A percentile compares a stretch with the other conserved stretches of the same genome.
Conservation (phyloP, 64 coral and sea anemone genomes). For the Pocillopora verrucosa region DNA sequence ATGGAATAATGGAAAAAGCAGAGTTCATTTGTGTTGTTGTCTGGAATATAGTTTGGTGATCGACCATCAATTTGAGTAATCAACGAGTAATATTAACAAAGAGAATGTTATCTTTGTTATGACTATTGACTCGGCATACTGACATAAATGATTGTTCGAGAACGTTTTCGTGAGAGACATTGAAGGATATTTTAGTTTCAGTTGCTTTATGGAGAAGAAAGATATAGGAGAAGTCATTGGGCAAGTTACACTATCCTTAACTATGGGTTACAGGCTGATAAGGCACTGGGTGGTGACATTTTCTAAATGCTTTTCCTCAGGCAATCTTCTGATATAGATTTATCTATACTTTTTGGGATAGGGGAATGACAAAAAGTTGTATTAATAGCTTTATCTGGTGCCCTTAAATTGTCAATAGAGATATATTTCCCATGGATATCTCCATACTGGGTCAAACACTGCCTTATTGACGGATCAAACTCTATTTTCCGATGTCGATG, state of each 20-base stretch:
- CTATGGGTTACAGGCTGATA: neutral
- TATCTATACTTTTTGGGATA: slow-evolving; percentile 21
- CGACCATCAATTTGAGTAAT: neutral
- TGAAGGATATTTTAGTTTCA: too few relatives aligned
- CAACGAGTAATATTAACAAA: neutral
- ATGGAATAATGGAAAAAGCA: neutral
- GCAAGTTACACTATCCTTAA: slow-evolving; percentile 17
- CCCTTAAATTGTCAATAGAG: too few relatives aligned
- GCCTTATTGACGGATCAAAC: neutral
- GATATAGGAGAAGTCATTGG: slow-evolving; percentile 1
- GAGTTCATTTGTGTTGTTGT: neutral
- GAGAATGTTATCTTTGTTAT: slow-evolving; percentile 30
- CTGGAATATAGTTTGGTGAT: neutral
- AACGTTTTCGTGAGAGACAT: neutral
- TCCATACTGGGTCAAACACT: neutral
- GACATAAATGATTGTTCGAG: slow-evolving; percentile 16
- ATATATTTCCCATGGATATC: too few relatives aligned
- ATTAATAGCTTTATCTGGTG: neutral
- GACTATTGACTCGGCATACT: slow-evolving; percentile 10
- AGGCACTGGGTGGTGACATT: slow-evolving; percentile 42
- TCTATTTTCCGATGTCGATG: neutral
- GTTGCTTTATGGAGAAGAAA: neutral
- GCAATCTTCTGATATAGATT: neutral
- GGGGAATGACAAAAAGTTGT: slow-evolving; percentile 22
- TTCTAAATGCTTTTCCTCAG: slow-evolving; percentile 35